These are phyloP conservation scores for Leptarthrus brevirostris DNA, from an alignment of 2,888 invertebrate species.

Conservation along the genomic window DNA sequence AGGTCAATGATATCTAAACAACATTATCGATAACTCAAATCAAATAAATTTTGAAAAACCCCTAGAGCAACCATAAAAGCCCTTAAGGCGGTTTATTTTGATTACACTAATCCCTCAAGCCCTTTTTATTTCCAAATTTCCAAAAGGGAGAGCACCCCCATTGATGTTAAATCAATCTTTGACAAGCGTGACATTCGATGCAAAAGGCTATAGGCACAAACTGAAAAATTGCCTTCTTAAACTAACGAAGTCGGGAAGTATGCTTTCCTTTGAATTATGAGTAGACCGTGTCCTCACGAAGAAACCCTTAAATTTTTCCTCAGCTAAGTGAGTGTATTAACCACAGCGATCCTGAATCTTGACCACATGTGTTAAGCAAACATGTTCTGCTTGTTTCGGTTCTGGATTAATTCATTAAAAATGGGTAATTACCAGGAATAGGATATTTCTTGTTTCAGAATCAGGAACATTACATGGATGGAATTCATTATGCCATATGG, in stretches of 20 bases:
- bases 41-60: too few species aligned
- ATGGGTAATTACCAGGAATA: too few species aligned
- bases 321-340: not conserved
- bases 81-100: constrained; percentile 35
- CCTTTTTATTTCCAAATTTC: not conserved
- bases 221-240: not conserved
- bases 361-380: constrained; percentile 22
- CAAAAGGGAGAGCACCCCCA: not conserved
- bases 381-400: not conserved
- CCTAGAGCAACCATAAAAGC: too few species aligned
- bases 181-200: not conserved
- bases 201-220: not conserved
- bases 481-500: too few species aligned
- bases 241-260: constrained; percentile 13
- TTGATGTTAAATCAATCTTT: not conserved
- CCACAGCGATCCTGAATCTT: constrained; percentile 15
- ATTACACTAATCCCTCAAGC: not conserved
- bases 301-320: not conserved
- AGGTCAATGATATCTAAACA: too few species aligned
- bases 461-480: too few species aligned
- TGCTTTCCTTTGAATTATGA: constrained; percentile 2
- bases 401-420: too few species aligned
- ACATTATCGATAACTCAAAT: too few species aligned
- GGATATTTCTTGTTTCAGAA: too few species aligned
- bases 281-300: not conserved